phyloP scores from a whole-genome alignment of 2,113 vertebrate species.

The Leptocoma aspasia region DNA sequence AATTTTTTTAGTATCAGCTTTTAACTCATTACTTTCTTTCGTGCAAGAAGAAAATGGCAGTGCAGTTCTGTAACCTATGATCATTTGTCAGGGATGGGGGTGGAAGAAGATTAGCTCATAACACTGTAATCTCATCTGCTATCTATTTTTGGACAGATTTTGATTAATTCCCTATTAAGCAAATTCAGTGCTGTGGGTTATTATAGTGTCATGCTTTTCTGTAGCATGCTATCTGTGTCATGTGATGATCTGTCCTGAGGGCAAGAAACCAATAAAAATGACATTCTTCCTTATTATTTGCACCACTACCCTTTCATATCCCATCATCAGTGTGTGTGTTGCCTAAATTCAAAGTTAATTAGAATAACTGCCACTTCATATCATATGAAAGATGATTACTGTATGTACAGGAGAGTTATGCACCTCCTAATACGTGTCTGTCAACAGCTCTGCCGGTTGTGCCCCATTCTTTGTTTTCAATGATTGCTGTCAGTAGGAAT shows the following conservation, averaged over 20 bases:
- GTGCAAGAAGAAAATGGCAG: neutral
- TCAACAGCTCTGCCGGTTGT: constrained; percentile 18
- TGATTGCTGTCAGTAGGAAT: neutral
- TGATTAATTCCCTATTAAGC: constrained; percentile 53
- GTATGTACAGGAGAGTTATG: constrained; percentile 6
- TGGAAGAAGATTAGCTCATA: constrained; percentile 3
- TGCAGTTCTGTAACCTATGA: neutral
- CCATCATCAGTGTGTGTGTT: neutral
- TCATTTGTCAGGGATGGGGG: neutral
- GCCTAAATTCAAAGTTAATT: constrained; percentile 66
- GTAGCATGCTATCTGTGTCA: constrained; percentile 12
- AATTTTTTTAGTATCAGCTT: neutral
- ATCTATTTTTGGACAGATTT: constrained; percentile 33
- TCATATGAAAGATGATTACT: constrained; percentile 16
- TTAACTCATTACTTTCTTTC: neutral
- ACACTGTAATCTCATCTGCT: neutral
- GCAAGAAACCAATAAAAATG: constrained; percentile 56
- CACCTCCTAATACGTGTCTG: neutral
- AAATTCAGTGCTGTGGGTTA: constrained; percentile 25
- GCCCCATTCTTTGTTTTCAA: neutral
- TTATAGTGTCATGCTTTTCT: neutral
- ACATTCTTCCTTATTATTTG: constrained; percentile 50
- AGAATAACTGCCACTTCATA: constrained; percentile 49
- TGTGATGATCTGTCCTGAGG: constrained; percentile 49
- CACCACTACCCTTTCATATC: constrained; percentile 15